Base-by-base conservation (phyloP, 2,113 vertebrate genomes). In the Datnioides undecimradiatus region DNA sequence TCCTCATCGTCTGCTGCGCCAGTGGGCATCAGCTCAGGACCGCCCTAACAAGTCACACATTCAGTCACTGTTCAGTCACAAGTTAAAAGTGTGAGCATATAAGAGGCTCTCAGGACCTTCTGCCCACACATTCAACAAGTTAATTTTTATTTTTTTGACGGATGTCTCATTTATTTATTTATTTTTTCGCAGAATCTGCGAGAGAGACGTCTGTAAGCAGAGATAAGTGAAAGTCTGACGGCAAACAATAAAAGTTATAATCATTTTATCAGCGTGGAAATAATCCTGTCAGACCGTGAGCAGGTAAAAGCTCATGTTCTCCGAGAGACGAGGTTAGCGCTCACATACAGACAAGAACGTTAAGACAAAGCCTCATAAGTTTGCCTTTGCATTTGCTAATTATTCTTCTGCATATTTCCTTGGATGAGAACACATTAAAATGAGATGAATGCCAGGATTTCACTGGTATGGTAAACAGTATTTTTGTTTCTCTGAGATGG, bases 31-130 rank as follows among this genome's bases (percentile, higher is more conserved):
- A 11, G 19, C 27, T 33, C 23, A 29, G 40, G 43, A 49, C n/a
- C 34, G n/a, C 7, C 6, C 19, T 3, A 10, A 57, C n/a, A 25
- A 60, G 33, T 46, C 41, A 51, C 64, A 34, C 41, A 2, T 55
- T 78, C 8, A 16, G n/a, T n/a, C n/a, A 57, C 45, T 51, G n/a
- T n/a, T 73, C 31, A 48, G 48, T 68, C 73, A 83, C 79, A 55
- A 49, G 60, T 45, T 81, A 17, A 34, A 58, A 41, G 40, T 23
- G 12, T 43, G 58, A 59, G 62, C 19, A 9, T 19, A 9, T 19
- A 5, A 23, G 51, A 59, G 33, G 8, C 14, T 31, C 12, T 58
- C 4, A 10, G 33, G 51, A 11, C 34, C 7, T 57, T 33, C 9
- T 25, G 21, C 21, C 55, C 8, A 54, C 33, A 68, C n/a, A 36